phyloP scores from a whole-genome alignment of 1,140 invertebrate species.

The Papilio aristodemus region DNA sequence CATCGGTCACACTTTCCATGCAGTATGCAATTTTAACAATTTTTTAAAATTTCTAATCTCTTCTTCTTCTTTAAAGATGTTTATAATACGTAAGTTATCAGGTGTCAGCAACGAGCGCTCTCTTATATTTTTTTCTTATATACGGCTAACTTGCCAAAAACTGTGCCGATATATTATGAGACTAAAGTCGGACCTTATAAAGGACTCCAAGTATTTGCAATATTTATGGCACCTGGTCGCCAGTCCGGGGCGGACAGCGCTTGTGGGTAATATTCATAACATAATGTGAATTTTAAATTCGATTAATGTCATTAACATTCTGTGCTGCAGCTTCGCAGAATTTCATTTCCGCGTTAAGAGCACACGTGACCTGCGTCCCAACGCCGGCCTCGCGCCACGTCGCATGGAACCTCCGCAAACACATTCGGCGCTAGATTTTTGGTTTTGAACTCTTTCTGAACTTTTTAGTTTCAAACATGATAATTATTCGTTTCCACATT shows the following conservation, averaged over 20 bases:
- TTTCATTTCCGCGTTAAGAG: slow-evolving; percentile 15
- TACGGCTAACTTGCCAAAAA: no score
- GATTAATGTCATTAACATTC: slow-evolving; percentile 2
- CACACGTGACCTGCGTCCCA: not conserved
- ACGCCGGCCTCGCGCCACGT: not conserved
- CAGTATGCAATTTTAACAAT: slow-evolving; percentile 24
- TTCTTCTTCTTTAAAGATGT: not conserved
- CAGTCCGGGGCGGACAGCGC: no score
- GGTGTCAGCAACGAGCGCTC: no score
- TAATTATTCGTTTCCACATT: no score
- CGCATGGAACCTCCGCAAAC: not conserved
- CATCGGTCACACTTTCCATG: slow-evolving; percentile 5
- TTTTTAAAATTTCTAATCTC: not conserved
- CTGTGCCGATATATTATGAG: not conserved
- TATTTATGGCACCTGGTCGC: no score
- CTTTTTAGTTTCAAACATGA: not conserved
- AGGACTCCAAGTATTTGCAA: no score
- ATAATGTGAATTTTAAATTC: slow-evolving; percentile 16
- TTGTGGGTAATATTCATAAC: no score
- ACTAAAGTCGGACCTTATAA: not conserved
- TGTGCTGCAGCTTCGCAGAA: not conserved
- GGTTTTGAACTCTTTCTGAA: not conserved
- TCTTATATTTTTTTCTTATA: no score
- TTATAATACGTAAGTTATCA: not conserved
- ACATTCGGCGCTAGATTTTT: not conserved